Percentiles rank a stretch among this genome's conserved stretches.
phyloP scores from a whole-genome alignment of 2,888 invertebrate species.

The Torymus aiolomorphi region DNA sequence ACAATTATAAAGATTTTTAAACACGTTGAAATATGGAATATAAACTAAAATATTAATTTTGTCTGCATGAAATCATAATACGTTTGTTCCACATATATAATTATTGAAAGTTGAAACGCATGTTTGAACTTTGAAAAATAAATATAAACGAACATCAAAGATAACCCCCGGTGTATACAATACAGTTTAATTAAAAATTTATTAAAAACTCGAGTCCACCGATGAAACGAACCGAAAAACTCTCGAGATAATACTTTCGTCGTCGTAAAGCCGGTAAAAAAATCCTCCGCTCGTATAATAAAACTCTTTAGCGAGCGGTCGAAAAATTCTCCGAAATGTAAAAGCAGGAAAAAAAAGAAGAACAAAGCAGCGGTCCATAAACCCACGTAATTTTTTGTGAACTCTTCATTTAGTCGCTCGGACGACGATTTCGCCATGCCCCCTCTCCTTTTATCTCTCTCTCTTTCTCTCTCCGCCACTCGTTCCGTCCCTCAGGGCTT shows the following conservation, averaged over 20 bases:
- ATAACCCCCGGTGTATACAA: too few species aligned
- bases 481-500: slow-evolving; percentile 22
- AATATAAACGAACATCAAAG: too few species aligned
- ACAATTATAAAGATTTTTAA: too few species aligned
- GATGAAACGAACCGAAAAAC: too few species aligned
- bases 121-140: too few species aligned
- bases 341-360: not conserved
- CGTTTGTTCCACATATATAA: too few species aligned
- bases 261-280: not conserved
- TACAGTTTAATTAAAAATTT: not conserved
- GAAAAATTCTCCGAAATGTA: slow-evolving; percentile 23
- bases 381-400: slow-evolving; percentile 29
- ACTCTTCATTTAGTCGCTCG: slow-evolving; percentile 40
- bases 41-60: too few species aligned
- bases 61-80: too few species aligned
- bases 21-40: too few species aligned
- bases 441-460: not conserved
- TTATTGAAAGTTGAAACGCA: too few species aligned
- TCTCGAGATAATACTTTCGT: too few species aligned
- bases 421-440: not conserved
- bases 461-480: not conserved
- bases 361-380: not conserved
- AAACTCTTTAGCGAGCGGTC: not conserved
- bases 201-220: too few species aligned
- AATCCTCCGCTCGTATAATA: not conserved